phyloP scores from a whole-genome alignment of 2,113 vertebrate genomes.

The Archocentrus centrarchus region DNA sequence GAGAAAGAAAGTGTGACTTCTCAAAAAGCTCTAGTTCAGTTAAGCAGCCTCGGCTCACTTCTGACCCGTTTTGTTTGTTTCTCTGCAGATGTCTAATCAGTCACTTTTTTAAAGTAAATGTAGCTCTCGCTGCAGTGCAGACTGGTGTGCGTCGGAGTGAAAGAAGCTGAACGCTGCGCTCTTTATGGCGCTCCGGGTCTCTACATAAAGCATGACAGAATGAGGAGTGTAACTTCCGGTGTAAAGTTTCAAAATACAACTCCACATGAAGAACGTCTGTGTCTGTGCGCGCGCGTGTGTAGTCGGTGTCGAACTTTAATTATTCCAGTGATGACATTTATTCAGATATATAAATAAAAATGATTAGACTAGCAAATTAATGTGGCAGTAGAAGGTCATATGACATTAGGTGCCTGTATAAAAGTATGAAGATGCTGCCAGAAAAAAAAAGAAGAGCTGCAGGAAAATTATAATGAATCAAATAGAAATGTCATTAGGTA shows the following conservation, averaged over 20 bases:
- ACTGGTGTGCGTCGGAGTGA: background rate
- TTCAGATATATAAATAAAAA: background rate
- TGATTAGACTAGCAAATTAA: background rate
- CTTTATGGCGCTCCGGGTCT: background rate
- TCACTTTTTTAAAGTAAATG: background rate
- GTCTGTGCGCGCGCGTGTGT: background rate
- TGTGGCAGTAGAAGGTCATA: background rate
- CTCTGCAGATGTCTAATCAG: background rate
- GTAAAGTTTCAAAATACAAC: slow-evolving; percentile 42
- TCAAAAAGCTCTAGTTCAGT: background rate
- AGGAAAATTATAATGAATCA: background rate
- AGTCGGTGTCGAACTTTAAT: background rate
- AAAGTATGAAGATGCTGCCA: background rate
- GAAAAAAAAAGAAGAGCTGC: background rate
- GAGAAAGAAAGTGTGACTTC: background rate
- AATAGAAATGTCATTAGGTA: background rate
- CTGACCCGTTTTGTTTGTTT: background rate
- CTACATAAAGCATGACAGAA: background rate
- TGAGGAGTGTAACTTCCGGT: background rate
- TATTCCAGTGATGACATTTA: background rate
- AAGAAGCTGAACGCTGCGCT: background rate
- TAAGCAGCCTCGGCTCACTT: background rate
- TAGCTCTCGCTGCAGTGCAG: background rate
- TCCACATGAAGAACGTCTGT: background rate
- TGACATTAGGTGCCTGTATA: background rate